phyloP scores from a whole-genome alignment of 2,113 vertebrate genomes.

The Ceratotherium simum region DNA sequence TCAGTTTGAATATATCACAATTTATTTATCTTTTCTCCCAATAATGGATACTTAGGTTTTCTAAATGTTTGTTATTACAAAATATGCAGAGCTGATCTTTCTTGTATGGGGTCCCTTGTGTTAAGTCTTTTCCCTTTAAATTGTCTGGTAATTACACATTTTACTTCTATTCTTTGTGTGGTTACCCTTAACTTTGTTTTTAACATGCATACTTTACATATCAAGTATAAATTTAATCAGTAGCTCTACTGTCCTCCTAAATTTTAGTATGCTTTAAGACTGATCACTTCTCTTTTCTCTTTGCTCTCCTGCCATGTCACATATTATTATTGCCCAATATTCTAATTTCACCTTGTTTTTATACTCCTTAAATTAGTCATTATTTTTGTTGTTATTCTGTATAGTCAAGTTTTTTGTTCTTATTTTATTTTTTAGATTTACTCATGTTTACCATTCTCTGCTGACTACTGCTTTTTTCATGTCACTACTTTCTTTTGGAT shows the following conservation, averaged over 20 bases:
- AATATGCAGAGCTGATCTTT: slow-evolving; percentile 25
- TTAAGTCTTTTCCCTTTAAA: not conserved
- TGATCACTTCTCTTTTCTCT: not conserved
- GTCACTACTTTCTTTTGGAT: slow-evolving; percentile 30
- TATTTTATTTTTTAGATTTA: slow-evolving; percentile 21
- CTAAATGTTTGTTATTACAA: not conserved
- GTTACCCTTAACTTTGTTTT: not conserved
- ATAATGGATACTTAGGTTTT: not conserved
- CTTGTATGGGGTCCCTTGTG: not conserved
- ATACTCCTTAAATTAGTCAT: not conserved
- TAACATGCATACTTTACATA: not conserved
- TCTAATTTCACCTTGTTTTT: slow-evolving; percentile 32
- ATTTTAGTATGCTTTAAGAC: not conserved
- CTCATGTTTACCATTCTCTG: not conserved
- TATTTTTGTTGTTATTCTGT: not conserved
- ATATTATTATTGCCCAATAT: not conserved
- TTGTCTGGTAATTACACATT: not conserved
- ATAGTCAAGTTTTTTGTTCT: not conserved
- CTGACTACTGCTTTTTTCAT: not conserved
- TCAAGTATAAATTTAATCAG: not conserved
- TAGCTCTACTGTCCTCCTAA: not conserved
- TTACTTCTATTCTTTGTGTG: slow-evolving; percentile 20
- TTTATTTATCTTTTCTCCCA: not conserved
- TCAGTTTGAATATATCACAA: slow-evolving; percentile 9
- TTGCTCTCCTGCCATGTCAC: not conserved